phyloP scores from a whole-genome alignment of 2,888 invertebrate genomes.

The Epinotia nisella region DNA sequence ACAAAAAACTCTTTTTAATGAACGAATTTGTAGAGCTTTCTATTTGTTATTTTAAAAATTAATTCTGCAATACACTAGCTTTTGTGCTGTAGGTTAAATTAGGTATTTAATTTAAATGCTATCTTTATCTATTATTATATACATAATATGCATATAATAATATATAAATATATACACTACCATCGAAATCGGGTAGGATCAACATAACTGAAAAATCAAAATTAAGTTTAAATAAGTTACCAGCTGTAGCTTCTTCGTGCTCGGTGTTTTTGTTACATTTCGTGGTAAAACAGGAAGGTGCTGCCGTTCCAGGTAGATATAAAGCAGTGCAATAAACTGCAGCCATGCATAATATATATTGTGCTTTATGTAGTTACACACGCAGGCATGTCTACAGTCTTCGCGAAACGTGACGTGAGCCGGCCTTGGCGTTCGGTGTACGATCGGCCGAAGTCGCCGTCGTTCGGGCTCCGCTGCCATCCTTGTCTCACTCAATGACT shows the following conservation, averaged over 20 bases:
- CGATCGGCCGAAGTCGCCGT: slow-evolving; percentile 67
- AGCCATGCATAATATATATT: slow-evolving; percentile 53
- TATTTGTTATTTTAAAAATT: slow-evolving; percentile 19
- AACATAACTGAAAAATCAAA: background rate
- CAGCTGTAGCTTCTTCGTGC: background rate
- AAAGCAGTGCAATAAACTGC: slow-evolving; percentile 69
- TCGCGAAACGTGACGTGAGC: slow-evolving; percentile 77
- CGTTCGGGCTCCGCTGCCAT: slow-evolving; percentile 60
- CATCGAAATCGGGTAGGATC: background rate
- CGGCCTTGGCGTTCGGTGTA: slow-evolving; percentile 79
- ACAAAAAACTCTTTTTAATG: slow-evolving; percentile 18
- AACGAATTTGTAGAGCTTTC: slow-evolving; percentile 35
- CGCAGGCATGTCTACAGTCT: slow-evolving; percentile 76
- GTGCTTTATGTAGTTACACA: slow-evolving; percentile 54
- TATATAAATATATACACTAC: background rate
- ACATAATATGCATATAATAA: background rate
- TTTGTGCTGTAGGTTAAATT: background rate
- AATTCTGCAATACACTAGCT: background rate
- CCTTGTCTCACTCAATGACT: slow-evolving; percentile 75
- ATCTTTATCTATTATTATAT: background rate
- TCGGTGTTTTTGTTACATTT: slow-evolving; percentile 2
- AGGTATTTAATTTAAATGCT: slow-evolving; percentile 11
- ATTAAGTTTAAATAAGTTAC: background rate
- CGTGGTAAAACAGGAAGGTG: slow-evolving; percentile 31
- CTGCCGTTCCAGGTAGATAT: slow-evolving; percentile 29